phyloP scores from a whole-genome alignment of 2,797 vertebrate genomes.

The Schizopygopsis pylzovi region DNA sequence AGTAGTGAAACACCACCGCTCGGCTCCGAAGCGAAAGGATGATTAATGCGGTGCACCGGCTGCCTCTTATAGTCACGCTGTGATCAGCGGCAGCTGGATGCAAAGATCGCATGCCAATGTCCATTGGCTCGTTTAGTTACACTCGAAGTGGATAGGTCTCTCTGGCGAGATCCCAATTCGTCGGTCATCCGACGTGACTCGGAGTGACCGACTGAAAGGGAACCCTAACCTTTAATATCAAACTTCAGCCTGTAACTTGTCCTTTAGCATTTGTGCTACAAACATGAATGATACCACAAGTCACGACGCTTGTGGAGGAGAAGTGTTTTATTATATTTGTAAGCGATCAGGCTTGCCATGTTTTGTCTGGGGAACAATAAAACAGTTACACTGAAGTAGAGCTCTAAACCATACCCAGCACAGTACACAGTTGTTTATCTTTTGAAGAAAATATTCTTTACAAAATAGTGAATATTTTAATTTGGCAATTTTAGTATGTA shows the following conservation, averaged over 20 bases:
- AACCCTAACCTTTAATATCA: not conserved
- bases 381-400: not conserved
- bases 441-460: not conserved
- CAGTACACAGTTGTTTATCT: not conserved
- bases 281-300: slow-evolving; percentile 11
- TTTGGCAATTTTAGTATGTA: not conserved
- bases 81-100: no score
- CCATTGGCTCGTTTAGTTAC: no score
- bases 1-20: no score
- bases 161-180: no score
- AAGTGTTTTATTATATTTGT: not conserved
- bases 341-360: not conserved
- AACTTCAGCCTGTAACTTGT: slow-evolving; percentile 14
- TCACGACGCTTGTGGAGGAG: not conserved
- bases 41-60: no score
- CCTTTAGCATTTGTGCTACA: slow-evolving; percentile 2
- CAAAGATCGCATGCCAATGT: no score
- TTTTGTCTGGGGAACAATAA: slow-evolving; percentile 7
- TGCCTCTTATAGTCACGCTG: no score
- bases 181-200: no score
- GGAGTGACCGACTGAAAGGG: no score
- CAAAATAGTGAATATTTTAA: not conserved
- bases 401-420: not conserved
- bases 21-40: no score
- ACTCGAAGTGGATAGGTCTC: no score